Conservation (phyloP, 2,888 invertebrate genomes). For the Hedya salicella region DNA sequence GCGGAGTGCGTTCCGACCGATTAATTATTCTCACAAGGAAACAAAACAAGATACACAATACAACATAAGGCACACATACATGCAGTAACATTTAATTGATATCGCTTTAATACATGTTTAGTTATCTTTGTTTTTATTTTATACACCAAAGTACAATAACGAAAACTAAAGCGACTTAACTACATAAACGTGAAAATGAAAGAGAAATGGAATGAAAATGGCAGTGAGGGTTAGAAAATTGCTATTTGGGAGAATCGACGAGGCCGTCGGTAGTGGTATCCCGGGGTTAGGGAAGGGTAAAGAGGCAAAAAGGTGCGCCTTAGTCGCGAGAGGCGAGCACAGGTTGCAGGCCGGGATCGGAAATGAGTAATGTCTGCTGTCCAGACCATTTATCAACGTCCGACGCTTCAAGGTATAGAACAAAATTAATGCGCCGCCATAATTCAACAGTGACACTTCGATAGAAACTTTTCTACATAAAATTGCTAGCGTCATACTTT, state of each 20-base stretch:
- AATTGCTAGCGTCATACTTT: conserved; percentile 15
- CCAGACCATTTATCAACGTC: conserved; percentile 80
- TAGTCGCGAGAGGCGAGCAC: conserved; percentile 58
- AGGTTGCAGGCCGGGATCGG: conserved; percentile 69
- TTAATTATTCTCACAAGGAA: conserved; percentile 24
- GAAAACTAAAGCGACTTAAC: conserved; percentile 34
- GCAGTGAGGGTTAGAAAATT: conserved; percentile 50
- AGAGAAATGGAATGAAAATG: conserved; percentile 44
- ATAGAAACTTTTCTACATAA: conserved; percentile 34
- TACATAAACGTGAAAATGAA: conserved; percentile 40
- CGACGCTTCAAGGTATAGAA: conserved; percentile 52
- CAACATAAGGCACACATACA: conserved; percentile 53
- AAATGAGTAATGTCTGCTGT: conserved; percentile 78
- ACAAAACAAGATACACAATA: conserved; percentile 47
- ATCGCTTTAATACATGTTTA: conserved; percentile 40
- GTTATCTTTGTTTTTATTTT: conserved; percentile 30
- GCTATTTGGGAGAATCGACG: conserved; percentile 53
- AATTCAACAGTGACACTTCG: conserved; percentile 42
- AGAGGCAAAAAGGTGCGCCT: conserved; percentile 56
- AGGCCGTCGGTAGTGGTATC: conserved; percentile 56
- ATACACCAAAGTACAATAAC: conserved; percentile 41
- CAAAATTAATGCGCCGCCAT: conserved; percentile 43
- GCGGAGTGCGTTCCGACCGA: conserved; percentile 27
- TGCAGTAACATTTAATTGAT: conserved; percentile 50
- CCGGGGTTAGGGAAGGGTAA: conserved; percentile 53